These are phyloP conservation scores for Eubasilissa splendida DNA, from an alignment of 2,888 invertebrate genomes.

Conservation along the genomic window DNA sequence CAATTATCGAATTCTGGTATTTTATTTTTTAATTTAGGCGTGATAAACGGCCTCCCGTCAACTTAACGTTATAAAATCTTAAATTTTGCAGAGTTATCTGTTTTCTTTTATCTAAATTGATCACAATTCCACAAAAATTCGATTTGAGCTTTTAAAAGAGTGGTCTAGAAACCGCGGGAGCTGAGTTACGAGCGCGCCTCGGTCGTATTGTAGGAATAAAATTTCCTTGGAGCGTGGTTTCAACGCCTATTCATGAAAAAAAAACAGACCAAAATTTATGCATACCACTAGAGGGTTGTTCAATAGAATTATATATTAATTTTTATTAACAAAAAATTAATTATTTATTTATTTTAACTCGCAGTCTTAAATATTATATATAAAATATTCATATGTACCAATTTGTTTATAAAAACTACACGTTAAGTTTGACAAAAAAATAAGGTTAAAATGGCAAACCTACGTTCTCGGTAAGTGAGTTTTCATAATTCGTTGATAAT, in stretches of 20 bases:
- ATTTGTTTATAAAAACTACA: no score
- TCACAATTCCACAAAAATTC: slow-evolving; percentile 12
- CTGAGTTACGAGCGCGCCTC: slow-evolving; percentile 36
- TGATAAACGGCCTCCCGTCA: no score
- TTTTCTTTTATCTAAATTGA: slow-evolving; percentile 3
- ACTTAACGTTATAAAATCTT: no score
- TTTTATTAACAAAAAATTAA: neutral
- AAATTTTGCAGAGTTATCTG: neutral
- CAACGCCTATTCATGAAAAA: slow-evolving; percentile 45
- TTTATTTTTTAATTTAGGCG: no score
- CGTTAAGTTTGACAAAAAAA: no score
- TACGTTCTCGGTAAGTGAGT: no score
- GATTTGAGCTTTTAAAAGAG: slow-evolving; percentile 17
- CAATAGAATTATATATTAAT: neutral
- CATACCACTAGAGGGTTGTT: slow-evolving; percentile 23
- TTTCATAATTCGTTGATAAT: no score
- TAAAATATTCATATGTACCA: no score
- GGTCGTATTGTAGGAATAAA: slow-evolving; percentile 29
- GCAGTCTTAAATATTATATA: no score
- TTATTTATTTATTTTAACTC: no score
- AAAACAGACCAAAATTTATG: slow-evolving; percentile 43
- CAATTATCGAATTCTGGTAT: no score
- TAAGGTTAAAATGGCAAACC: no score
- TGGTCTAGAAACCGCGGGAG: slow-evolving; percentile 40
- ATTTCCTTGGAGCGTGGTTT: slow-evolving; percentile 44